Percentiles rank a stretch among this genome's conserved stretches.
These are phyloP conservation scores for Pterocles gutturalis DNA, from an alignment of 2,113 vertebrate species.

Conservation along the genomic window DNA sequence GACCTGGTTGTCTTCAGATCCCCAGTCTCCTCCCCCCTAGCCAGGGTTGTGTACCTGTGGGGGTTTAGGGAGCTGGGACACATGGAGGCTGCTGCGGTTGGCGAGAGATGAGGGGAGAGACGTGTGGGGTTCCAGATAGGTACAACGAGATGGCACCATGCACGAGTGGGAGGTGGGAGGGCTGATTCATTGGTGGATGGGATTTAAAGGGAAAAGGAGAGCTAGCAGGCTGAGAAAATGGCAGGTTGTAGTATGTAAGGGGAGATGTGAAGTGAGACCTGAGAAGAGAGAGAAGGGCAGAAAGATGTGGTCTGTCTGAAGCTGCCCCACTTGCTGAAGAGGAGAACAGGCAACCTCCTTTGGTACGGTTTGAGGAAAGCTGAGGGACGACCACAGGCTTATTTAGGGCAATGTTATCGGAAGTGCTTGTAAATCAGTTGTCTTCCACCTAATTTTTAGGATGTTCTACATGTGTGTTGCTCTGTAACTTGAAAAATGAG, in stretches of 20 bases:
- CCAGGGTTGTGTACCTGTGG: accelerated
- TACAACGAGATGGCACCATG: accelerated
- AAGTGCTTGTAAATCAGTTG: background rate
- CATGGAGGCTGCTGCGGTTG: accelerated
- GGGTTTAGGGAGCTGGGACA: accelerated
- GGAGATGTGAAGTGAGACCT: background rate
- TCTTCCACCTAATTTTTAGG: background rate
- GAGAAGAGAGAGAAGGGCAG: background rate
- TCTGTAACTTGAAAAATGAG: background rate
- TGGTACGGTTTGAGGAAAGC: background rate
- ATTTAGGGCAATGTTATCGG: background rate
- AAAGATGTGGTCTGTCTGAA: background rate
- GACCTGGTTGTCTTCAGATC: background rate
- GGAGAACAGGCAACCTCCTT: background rate
- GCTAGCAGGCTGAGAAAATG: background rate
- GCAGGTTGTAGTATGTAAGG: accelerated
- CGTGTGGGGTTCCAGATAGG: background rate
- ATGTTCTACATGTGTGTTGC: accelerated
- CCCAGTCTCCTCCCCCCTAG: accelerated
- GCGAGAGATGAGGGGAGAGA: background rate
- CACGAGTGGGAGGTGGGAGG: accelerated
- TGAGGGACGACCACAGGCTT: background rate
- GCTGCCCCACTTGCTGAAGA: background rate
- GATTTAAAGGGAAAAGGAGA: background rate
- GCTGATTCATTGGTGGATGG: background rate